phyloP scores from a whole-genome alignment of 37 sponge, comb jelly and placozoan genomes.

The Spongilla lacustris region DNA sequence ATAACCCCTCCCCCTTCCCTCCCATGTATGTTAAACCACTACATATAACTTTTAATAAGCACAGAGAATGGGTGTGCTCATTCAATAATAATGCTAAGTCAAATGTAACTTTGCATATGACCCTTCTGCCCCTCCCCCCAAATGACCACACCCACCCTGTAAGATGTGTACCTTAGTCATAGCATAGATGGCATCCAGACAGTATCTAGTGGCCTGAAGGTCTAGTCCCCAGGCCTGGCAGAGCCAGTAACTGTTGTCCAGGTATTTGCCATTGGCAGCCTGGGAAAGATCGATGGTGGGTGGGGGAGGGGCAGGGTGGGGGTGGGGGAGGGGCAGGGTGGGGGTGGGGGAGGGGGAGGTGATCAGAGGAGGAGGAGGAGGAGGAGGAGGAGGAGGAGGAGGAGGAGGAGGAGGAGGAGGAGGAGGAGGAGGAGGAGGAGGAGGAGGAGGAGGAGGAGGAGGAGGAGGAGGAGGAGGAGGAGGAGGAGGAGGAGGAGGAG shows the following conservation, averaged over 20 bases:
- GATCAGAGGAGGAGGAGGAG: not conserved
- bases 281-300: not conserved
- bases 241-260: slow-evolving; percentile 41
- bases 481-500: not conserved
- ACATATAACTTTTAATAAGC: no score
- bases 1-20: not conserved
- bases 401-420: not conserved
- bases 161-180: slow-evolving; percentile 44
- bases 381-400: not conserved
- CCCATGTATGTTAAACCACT: not conserved
- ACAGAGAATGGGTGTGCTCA: no score
- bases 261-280: slow-evolving; percentile 61
- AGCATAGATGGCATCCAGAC: slow-evolving; percentile 48
- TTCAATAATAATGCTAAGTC: no score
- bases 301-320: not conserved
- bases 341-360: slow-evolving; percentile 1
- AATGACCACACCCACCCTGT: not conserved
- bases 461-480: not conserved
- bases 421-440: not conserved
- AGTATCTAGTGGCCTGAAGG: slow-evolving; percentile 48
- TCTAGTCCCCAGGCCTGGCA: slow-evolving; percentile 59
- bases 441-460: not conserved
- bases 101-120: no score
- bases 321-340: not conserved
- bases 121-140: no score